Evolutionary conservation across 2,113 vertebrate species (phyloP), one percentile per base, ranked within the genome.

Genomic region (Caloenas nicobarica): DNA sequence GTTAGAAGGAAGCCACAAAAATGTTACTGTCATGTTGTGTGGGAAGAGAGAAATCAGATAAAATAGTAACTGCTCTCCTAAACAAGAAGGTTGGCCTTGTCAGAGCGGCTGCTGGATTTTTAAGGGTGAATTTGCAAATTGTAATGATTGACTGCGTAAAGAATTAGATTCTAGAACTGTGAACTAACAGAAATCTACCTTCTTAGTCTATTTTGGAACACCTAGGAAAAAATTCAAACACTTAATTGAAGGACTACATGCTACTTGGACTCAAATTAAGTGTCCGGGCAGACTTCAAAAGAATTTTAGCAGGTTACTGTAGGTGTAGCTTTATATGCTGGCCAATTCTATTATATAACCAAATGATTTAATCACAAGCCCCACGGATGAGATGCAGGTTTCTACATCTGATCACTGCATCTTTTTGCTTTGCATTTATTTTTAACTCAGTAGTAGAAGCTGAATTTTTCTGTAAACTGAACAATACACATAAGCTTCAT

Each of bases 201-300:
- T 44, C 17, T 36, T 65, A 33, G 46, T 28, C 38, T 60, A 4
- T 58, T 93, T 48, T 71, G 8, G 86, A 58, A 38, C 25, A 81
- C 9, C 6, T 19, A 48, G 80, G 80, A 51, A 93, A 86, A 44
- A 56, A 25, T 44, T 56, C 48, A n/a, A n/a, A n/a, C n/a, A 4
- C n/a, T n/a, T 66, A 65, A 38, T 68, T 29, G 23, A 84, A 81
- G 57, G 29, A 15, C 26, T 86, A 0, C 0, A 2, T 61, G 70
- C 88, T 93, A 1, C 54, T 79, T 95, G 95, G 85, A 74, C 81
- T 91, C 56, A 12, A 62, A 61, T 33, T 23, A 68, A 83, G 21
- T 81, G 96, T 97, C 96, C 96, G 96, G 96, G 95, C 92, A 96
- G 96, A 96, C 96, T 97, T 96, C 94, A 96, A 93, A 97, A 93